Base-by-base conservation (phyloP, 2,888 invertebrate genomes). In the Theretra japonica region DNA sequence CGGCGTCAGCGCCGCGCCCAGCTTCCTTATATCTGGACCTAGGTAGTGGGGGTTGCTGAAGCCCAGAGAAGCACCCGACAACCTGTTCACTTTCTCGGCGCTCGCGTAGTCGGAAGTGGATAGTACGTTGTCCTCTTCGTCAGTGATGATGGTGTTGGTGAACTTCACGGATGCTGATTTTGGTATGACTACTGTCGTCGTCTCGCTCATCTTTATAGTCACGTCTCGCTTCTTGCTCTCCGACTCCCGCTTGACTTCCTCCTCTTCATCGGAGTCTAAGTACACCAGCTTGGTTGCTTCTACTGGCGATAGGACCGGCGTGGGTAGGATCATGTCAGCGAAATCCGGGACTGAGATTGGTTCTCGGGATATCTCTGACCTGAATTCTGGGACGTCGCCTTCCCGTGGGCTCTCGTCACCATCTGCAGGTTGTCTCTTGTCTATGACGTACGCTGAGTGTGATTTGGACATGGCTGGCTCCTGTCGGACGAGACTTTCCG, bases 21-120 rank as follows among this genome's bases (percentile, higher is more conserved):
- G 62, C 96, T 96, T 76, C 95, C 95, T 75, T 96, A 96, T 95
- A 77, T 96, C 96, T 7, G 96, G 95, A 0, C 96, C 96, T 77
- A 97, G 88, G 83, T 97, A 97, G 86, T 97, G 97, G 5, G 97
- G 97, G 87, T 97, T 97, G 83, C 96, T 96, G 87, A 97, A 97
- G 1, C 97, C 96, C 72, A 96, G 70, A 80, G 94, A 84, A 25
- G 90, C 91, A 0, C 95, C 95, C 4, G 95, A 94, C 62, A 95
- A 83, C 50, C 95, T 86, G 84, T 95, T 95, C 28, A 96, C 95
- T 0, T 95, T 95, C 87, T 97, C 97, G 69, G 97, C 96, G 83
- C 97, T 97, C 71, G 96, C 97, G 86, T 97, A 97, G 83, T 97
- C 97, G 5, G 97, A 97, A 0, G 97, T 97, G 0, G 96, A 96